Evolutionary conservation across 2,888 invertebrate species (phyloP), one percentile per base, ranked within the genome.

Genomic region (Drosophila melanosoma): DNA sequence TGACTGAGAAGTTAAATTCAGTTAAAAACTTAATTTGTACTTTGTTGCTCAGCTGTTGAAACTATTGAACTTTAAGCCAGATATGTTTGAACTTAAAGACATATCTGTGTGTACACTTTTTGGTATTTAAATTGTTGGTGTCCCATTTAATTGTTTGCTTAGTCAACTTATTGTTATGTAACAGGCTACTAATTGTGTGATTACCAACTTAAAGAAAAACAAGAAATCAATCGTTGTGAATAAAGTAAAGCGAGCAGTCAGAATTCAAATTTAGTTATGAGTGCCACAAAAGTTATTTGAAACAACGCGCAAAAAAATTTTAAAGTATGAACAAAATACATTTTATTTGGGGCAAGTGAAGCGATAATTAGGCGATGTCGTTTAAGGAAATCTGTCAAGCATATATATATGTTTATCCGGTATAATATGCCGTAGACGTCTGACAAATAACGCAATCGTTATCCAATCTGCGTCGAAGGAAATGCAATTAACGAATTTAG

Each of bases 401-500:
- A 51, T n/a, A 51, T 26, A 51, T 26, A 35, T 32, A 35, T 63
- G 36, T 11, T 12, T 29, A 23, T 23, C 23, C 8, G 20, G n/a
- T 1, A 8, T 20, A 15, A 15, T 45, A 8, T 15, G 2, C 8
- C 20, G 20, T 15, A 33, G 20, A 33, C 10, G 20, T 17, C 8
- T 32, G 20, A 26, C 60, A 32, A 61, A 74, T 36, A 35, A 49
- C 51, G 36, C 48, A 53, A 26, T 60, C 59, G 57, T 56, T 65
- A 49, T 48, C 56, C 52, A 52, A 73, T 57, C 65, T 63, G 51
- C 35, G 48, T 12, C 53, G 17, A 64, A 67, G 70, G 73, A 69
- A 73, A 57, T 66, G 72, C 72, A 79, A 79, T 79, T 79, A 79
- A 67, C 60, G 62, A 49, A 59, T 65, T 69, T 69, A 38, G 64